A percentile compares a stretch with the other conserved stretches of the same genome.
These are phyloP conservation scores for Hystrix brachyura DNA, from an alignment of 2,113 vertebrate genomes.

Conservation along the genomic window DNA sequence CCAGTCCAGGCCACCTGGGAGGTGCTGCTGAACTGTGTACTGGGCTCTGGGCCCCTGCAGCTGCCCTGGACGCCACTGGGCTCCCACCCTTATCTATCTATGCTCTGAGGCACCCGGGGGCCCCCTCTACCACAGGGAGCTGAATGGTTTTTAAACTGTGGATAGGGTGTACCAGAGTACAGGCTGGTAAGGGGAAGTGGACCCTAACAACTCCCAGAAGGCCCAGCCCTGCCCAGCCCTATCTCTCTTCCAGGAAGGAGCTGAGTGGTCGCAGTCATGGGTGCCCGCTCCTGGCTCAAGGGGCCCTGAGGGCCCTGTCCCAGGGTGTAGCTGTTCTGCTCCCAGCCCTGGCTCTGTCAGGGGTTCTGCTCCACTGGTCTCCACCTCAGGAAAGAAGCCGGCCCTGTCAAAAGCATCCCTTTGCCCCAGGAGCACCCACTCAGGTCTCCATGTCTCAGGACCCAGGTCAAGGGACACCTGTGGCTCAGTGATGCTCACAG, in stretches of 20 bases:
- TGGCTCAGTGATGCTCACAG: not conserved
- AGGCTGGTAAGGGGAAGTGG: not conserved
- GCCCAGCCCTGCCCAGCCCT: not conserved
- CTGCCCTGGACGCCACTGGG: accelerated
- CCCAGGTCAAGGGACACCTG: not conserved
- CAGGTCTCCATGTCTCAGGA: not conserved
- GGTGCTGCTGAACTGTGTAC: not conserved
- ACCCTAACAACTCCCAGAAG: not conserved
- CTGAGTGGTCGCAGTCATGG: accelerated
- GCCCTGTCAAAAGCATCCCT: not conserved
- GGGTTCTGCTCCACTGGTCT: not conserved
- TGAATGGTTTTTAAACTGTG: constrained; percentile 65
- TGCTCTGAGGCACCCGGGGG: constrained; percentile 44
- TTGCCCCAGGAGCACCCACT: not conserved
- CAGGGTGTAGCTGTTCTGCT: accelerated
- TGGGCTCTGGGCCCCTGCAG: accelerated
- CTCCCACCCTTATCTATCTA: constrained; percentile 27
- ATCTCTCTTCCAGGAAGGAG: accelerated
- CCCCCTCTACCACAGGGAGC: constrained; percentile 61
- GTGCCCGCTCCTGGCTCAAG: not conserved
- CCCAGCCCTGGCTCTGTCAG: accelerated
- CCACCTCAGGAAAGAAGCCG: not conserved
- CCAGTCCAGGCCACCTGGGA: accelerated
- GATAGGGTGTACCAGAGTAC: constrained; percentile 27
- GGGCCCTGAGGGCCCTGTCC: accelerated